Percentiles rank a stretch among this genome's conserved stretches.
phyloP scores from a whole-genome alignment of 2,113 vertebrate genomes.

The Propithecus coquereli region DNA sequence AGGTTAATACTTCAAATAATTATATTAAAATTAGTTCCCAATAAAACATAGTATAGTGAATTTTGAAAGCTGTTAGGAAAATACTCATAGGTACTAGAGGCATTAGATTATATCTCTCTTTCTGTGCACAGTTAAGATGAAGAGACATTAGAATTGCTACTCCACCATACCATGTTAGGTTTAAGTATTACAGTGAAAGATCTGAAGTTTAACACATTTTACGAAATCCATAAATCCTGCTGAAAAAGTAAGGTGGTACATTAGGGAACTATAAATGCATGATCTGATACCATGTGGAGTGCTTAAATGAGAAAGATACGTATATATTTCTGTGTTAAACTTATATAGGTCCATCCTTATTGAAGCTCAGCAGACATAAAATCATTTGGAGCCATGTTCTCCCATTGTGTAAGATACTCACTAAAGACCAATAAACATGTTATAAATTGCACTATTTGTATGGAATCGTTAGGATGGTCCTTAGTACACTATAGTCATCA shows the following conservation, averaged over 20 bases:
- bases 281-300: background rate
- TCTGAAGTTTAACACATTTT: slow-evolving; percentile 30
- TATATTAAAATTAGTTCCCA: slow-evolving; percentile 38
- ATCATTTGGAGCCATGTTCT: background rate
- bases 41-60: background rate
- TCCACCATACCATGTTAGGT: background rate
- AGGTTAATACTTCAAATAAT: slow-evolving; percentile 34
- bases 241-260: background rate
- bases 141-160: background rate
- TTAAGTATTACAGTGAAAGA: slow-evolving; percentile 38
- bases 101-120: background rate
- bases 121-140: background rate
- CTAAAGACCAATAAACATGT: background rate
- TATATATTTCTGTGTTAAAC: background rate
- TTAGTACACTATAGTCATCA: background rate
- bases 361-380: background rate
- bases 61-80: slow-evolving; percentile 36
- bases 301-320: slow-evolving; percentile 32
- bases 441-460: background rate
- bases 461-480: background rate
- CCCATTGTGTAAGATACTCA: background rate
- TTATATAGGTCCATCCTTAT: background rate
- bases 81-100: background rate
- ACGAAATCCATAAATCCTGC: slow-evolving; percentile 20
- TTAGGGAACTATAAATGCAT: slow-evolving; percentile 42